These are phyloP conservation scores for Holotrichia oblita DNA, from an alignment of 1,140 invertebrate genomes.

Conservation along the genomic window DNA sequence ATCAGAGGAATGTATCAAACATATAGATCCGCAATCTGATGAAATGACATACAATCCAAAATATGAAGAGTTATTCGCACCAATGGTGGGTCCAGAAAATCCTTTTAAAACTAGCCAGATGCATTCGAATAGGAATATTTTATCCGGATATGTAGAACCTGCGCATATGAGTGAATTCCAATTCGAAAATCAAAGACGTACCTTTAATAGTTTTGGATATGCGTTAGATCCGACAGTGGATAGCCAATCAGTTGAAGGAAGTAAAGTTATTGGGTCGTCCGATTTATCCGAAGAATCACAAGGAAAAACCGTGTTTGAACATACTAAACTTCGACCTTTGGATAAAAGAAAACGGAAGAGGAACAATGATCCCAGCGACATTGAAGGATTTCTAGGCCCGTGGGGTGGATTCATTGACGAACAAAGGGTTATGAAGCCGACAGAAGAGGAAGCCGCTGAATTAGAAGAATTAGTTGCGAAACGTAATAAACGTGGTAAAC, in stretches of 20 bases:
- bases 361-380: conserved; percentile 91
- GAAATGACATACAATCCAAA: conserved; percentile 94
- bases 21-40: conserved; percentile 77
- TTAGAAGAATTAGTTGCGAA: conserved; percentile 96
- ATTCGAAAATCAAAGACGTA: conserved; percentile 97
- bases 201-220: conserved; percentile 96
- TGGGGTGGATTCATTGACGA: conserved; percentile 97
- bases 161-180: conserved; percentile 97
- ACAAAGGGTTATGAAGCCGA: conserved; percentile 85
- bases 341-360: conserved; percentile 91
- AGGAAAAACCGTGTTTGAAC: conserved; percentile 89
- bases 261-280: conserved; percentile 75
- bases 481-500: conserved; percentile 83
- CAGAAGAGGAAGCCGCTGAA: conserved; percentile 90
- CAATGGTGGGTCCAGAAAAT: conserved; percentile 89
- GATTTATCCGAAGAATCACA: conserved; percentile 68
- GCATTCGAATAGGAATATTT: conserved; percentile 86
- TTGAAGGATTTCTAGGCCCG: conserved; percentile 95
- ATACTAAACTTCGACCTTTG: conserved; percentile 72
- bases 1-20: conserved; percentile 65
- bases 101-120: conserved; percentile 92
- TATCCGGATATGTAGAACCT: conserved; percentile 94
- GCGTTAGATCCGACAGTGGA: conserved; percentile 93
- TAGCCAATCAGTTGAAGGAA: conserved; percentile 67
- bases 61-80: conserved; percentile 95